Base-by-base conservation (phyloP, 2,113 vertebrate genomes). In the Chroicocephalus ridibundus region DNA sequence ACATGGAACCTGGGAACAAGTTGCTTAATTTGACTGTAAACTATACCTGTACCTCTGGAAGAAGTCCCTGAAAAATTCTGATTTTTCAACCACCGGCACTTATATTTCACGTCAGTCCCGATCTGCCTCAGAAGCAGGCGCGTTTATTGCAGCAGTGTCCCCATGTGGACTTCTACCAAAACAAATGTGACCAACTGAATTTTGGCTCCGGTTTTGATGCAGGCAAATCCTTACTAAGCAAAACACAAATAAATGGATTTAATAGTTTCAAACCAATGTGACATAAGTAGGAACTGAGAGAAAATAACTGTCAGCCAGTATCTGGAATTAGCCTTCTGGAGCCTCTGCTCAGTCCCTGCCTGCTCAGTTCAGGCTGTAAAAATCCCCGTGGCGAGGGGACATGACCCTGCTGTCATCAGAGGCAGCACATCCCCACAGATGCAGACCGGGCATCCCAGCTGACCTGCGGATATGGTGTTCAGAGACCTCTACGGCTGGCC, bases 141-240 rank as follows among this genome's bases (percentile, higher is more conserved):
- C 49, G 40, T 79, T 69, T 58, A 93, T 69, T 89, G 52, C 78
- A 87, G 78, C 62, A 91, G 70, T 82, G 87, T 93, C 90, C 87
- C 68, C 74, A 11, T 79, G 85, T 84, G 87, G 65, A 87, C 70
- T 96, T 72, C 42, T 69, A 91, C 66, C 90, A 94, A 93, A 95
- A 52, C 25, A 80, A 88, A 92, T 20, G 25, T 49, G 57, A 61
- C 71, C 58, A 20, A 6, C 14, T 13, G 29, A 94, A 55, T 87
- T 95, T 87, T 82, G 91, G 55, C 36, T 93, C 26, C 27, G 14
- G 40, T 81, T 85, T 65, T 40, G 40, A 82, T 16, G 36, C 42
- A 85, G 54, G n/a, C n/a, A 85, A 88, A 85, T 69, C 66, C 75
- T 69, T 58, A 51, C 15, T 40, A 57, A 61, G 62, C 9, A 91